A percentile compares a stretch with the other conserved stretches of the same genome.
These are phyloP conservation scores for Pontoporia blainvillei DNA, from an alignment of 2,113 vertebrate species.

Conservation along the genomic window DNA sequence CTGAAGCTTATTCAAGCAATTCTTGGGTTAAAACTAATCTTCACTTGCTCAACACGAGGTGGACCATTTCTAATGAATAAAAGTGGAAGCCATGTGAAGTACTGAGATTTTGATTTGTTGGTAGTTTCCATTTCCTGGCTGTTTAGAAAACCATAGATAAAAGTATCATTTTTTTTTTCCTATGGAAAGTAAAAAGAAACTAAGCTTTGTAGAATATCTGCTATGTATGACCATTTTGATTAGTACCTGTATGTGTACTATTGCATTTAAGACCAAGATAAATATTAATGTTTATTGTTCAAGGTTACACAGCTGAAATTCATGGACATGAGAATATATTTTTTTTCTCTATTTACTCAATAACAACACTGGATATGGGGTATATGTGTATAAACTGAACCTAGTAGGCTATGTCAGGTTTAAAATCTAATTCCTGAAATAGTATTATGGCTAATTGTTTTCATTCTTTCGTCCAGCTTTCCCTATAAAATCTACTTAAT, in stretches of 20 bases:
- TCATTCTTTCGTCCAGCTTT: background rate
- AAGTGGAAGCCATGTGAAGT: rapidly evolving
- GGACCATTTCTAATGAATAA: background rate
- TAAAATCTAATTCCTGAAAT: background rate
- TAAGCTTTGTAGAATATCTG: background rate
- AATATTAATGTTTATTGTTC: background rate
- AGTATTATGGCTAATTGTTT: background rate
- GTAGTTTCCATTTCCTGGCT: background rate
- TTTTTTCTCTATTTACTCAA: background rate
- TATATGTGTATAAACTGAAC: background rate
- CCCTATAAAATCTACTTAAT: background rate
- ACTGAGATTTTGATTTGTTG: background rate
- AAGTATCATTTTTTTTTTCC: background rate
- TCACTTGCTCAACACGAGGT: background rate
- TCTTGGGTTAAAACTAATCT: background rate
- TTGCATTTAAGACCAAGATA: background rate
- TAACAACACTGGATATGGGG: background rate
- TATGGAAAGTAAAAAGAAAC: background rate
- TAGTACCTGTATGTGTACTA: rapidly evolving
- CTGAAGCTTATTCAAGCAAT: background rate
- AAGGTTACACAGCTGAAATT: background rate
- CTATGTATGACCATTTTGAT: background rate
- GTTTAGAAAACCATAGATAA: background rate
- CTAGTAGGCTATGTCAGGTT: background rate
- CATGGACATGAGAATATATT: background rate